Base-by-base conservation (phyloP, 2,113 vertebrate species). In the Syngnathus scovelli region DNA sequence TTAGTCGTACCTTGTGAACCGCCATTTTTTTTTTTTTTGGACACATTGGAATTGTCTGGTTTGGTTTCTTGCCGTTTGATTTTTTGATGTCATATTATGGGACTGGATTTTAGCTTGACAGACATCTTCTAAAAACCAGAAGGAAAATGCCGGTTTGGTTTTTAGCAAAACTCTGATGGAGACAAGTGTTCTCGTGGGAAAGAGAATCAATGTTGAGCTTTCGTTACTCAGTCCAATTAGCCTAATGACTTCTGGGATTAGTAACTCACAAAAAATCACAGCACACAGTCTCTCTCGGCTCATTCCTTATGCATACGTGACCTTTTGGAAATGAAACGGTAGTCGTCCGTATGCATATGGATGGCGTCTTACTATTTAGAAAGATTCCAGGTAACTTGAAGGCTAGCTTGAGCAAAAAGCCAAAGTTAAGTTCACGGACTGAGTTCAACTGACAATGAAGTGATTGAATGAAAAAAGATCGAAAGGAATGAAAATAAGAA, bases 161-260 rank as follows among this genome's bases (percentile, higher is more conserved):
- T 76, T 62, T 43, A 61, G 56, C 64, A 58, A 38, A 23, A 58
- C 54, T 71, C 60, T 62, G 39, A 71, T 33, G 38, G 48, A 4
- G 67, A 54, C 75, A 52, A 54, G 49, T 72, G 74, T 33, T 33
- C 55, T 78, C 64, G 64, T 21, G 67, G 73, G 69, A 69, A 81
- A 80, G 75, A 21, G 78, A 81, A 76, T 74, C 82, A 83, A 87
- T 88, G 78, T 70, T 71, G 64, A 69, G 77, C 79, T 85, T 76
- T 76, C 46, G 67, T 60, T 74, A 79, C 70, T 78, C 84, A 73
- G 76, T 80, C 86, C 85, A 90, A 89, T 90, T 90, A 89, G 80
- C 66, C 80, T 85, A 88, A 90, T 88, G 83, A 86, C 82, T 86
- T 76, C 78, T 69, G 70, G 49, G 78, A 89, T 89, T 85, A 83